Evolutionary conservation across 1,140 invertebrate species (phyloP).

Genomic region (Pseudomyrmex sp.): DNA sequence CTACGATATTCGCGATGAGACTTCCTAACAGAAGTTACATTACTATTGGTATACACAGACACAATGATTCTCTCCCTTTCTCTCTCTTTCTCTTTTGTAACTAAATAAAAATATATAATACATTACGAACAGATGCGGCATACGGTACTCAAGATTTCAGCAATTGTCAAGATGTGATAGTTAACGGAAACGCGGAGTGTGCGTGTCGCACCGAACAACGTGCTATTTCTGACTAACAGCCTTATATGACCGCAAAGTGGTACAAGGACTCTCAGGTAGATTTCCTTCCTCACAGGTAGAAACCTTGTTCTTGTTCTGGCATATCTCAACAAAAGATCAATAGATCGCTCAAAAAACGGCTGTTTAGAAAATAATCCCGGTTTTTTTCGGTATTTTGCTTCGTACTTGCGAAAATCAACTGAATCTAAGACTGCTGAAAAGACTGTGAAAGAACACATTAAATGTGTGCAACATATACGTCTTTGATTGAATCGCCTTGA

Average conservation of each 20-base stretch:
- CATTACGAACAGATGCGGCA: neutral
- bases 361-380: neutral
- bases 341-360: neutral
- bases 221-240: conserved; percentile 18
- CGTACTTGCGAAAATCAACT: conserved; percentile 3
- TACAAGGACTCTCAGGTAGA: conserved; percentile 43
- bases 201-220: neutral
- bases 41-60: neutral
- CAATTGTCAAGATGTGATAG: conserved; percentile 4
- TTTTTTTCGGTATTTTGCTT: neutral
- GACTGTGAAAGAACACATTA: neutral
- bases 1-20: conserved; percentile 10
- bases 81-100: neutral
- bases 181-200: conserved; percentile 19
- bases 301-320: conserved; percentile 35
- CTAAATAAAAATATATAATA: neutral
- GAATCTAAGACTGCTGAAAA: neutral
- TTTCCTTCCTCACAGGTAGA: conserved; percentile 33
- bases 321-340: conserved; percentile 29
- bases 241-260: conserved; percentile 36
- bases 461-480: neutral
- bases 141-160: neutral
- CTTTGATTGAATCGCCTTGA: conserved; percentile 43
- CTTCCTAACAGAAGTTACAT: conserved; percentile 29
- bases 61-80: neutral